Evolutionary conservation across 2,113 vertebrate genomes (phyloP).

Genomic region (Mesocricetus auratus): DNA sequence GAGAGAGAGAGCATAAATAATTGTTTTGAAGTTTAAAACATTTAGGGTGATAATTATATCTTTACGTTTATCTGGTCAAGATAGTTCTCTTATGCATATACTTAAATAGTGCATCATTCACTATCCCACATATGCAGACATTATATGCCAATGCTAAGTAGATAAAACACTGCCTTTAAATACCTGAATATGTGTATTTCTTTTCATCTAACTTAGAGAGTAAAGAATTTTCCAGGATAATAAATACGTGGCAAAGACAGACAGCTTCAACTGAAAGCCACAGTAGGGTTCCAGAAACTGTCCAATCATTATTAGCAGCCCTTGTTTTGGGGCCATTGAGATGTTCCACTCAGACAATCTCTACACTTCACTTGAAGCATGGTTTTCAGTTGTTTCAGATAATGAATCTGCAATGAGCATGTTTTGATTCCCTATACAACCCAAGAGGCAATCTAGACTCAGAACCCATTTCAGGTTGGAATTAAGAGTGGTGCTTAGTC

Average conservation of each 20-base stretch:
- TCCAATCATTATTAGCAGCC: not conserved
- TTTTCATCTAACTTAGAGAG: not conserved
- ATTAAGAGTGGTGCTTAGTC: not conserved
- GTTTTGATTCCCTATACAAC: not conserved
- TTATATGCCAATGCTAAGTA: not conserved
- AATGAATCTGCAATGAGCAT: not conserved
- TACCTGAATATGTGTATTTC: not conserved
- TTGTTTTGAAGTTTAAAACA: not conserved
- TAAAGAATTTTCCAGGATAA: not conserved
- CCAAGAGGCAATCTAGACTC: conserved; percentile 7
- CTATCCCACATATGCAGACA: not conserved
- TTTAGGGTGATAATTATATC: not conserved
- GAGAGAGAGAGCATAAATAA: not conserved
- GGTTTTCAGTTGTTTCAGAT: not conserved
- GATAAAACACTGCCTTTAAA: not conserved
- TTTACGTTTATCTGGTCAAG: not conserved
- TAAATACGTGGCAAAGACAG: not conserved
- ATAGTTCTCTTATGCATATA: not conserved
- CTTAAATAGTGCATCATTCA: not conserved
- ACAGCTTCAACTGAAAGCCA: not conserved
- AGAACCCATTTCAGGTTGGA: not conserved
- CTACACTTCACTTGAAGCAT: not conserved
- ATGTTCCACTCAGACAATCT: not conserved
- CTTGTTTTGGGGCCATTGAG: not conserved
- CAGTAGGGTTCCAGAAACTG: not conserved